A percentile compares a stretch with the other conserved stretches of the same genome.
Evolutionary conservation across 1,140 invertebrate genomes (phyloP).

Genomic region (Sminthurinus signatus): DNA sequence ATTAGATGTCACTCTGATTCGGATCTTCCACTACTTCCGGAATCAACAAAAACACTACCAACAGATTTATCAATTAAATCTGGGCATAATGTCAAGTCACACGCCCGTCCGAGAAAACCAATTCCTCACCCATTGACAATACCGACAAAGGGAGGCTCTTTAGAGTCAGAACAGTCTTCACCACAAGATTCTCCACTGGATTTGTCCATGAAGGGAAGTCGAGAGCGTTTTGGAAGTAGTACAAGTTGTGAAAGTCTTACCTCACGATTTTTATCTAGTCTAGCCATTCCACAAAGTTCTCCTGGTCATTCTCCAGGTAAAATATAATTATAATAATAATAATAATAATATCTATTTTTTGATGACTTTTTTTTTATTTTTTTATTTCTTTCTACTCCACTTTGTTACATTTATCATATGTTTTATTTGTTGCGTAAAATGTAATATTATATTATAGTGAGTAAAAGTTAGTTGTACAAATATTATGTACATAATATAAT

Average conservation of each 20-base stretch:
- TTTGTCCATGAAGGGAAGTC: conserved; percentile 62
- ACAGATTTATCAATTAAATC: conserved; percentile 34
- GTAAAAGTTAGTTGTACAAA: too few species aligned
- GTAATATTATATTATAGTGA: too few species aligned
- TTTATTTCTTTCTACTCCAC: too few species aligned
- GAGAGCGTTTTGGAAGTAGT: conserved; percentile 36
- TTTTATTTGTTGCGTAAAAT: too few species aligned
- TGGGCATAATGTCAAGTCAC: background rate
- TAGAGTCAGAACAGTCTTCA: conserved; percentile 48
- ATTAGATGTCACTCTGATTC: conserved; percentile 66
- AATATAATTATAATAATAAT: background rate
- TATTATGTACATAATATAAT: too few species aligned
- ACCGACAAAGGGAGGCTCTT: conserved; percentile 48
- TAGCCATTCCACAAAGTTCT: conserved; percentile 38
- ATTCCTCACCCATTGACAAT: conserved; percentile 46
- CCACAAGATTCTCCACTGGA: conserved; percentile 79
- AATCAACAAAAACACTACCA: conserved; percentile 28
- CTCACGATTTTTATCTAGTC: conserved; percentile 42
- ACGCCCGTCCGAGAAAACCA: conserved; percentile 39
- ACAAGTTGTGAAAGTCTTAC: conserved; percentile 38
- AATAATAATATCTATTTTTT: too few species aligned
- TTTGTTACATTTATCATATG: too few species aligned
- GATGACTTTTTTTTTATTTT: too few species aligned
- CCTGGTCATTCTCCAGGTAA: conserved; percentile 37
- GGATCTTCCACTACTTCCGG: conserved; percentile 51